Evolutionary conservation across 2,113 vertebrate species (phyloP).

Genomic region (Dipodomys stephensi): DNA sequence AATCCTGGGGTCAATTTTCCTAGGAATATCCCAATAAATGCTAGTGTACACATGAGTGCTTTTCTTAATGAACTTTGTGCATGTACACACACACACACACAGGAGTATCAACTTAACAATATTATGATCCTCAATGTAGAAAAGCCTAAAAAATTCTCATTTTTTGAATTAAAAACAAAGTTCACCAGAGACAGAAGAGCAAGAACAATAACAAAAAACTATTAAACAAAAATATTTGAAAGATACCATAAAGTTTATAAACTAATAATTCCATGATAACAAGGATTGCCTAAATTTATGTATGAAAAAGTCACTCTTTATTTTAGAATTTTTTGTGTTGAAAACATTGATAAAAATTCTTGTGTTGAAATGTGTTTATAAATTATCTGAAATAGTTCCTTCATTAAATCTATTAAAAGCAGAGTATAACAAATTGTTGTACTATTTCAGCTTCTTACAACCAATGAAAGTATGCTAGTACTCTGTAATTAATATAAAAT

Average conservation of each 20-base stretch:
- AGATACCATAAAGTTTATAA: background rate
- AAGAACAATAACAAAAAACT: background rate
- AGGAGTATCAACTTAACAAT: background rate
- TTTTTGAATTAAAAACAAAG: background rate
- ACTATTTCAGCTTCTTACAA: background rate
- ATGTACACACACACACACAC: no score
- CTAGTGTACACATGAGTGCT: no score
- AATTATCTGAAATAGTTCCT: slow-evolving; percentile 45
- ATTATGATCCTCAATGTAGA: background rate
- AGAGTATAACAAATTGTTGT: background rate
- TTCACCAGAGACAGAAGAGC: background rate
- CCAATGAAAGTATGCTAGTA: background rate
- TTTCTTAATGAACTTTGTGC: no score
- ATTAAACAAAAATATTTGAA: background rate
- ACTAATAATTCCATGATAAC: background rate
- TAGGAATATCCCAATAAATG: no score
- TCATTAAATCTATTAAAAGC: slow-evolving; percentile 80
- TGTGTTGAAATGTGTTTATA: background rate
- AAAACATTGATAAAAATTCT: slow-evolving; percentile 9
- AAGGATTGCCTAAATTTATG: slow-evolving; percentile 2
- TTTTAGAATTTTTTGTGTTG: slow-evolving; percentile 9
- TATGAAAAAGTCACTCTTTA: background rate
- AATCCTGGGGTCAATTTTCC: no score
- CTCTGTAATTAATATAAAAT: slow-evolving; percentile 41
- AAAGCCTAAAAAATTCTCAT: background rate